These are phyloP conservation scores for Lithobates pipiens DNA, from an alignment of 2,797 vertebrate species.

Conservation along the genomic window DNA sequence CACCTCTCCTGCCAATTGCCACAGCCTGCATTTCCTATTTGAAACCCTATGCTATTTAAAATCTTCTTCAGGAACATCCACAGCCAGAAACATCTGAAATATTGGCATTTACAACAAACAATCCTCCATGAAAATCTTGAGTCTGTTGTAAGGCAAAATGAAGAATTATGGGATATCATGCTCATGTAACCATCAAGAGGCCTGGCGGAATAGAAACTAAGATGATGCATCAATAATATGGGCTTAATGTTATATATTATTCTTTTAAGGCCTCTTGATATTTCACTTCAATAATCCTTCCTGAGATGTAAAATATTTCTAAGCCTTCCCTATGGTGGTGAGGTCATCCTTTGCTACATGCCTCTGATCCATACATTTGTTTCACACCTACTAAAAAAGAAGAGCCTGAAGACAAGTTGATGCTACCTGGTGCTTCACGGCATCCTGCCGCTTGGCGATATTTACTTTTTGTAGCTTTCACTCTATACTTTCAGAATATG, in stretches of 20 bases:
- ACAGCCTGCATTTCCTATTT: no score
- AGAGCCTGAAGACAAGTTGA: conserved; percentile 22
- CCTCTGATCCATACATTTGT: not conserved
- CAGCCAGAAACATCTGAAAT: no score
- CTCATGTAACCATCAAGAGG: not conserved
- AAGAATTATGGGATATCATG: not conserved
- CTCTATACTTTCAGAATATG: conserved; percentile 11
- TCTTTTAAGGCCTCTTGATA: not conserved
- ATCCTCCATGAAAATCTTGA: no score
- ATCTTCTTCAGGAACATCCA: no score
- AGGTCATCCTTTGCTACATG: conserved; percentile 17
- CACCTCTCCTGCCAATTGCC: no score
- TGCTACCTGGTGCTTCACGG: not conserved
- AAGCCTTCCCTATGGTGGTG: not conserved
- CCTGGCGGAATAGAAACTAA: not conserved
- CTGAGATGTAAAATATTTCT: not conserved
- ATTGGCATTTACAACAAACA: no score
- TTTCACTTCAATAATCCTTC: not conserved
- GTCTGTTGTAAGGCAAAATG: no score
- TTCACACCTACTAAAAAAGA: not conserved
- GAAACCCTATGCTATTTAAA: no score
- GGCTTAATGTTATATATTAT: not conserved
- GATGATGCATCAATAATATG: not conserved
- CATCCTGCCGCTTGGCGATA: not conserved
- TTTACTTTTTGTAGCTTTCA: conserved; percentile 41